Evolutionary conservation across 2,113 vertebrate genomes (phyloP).

Genomic region (Seriola aureovittata): DNA sequence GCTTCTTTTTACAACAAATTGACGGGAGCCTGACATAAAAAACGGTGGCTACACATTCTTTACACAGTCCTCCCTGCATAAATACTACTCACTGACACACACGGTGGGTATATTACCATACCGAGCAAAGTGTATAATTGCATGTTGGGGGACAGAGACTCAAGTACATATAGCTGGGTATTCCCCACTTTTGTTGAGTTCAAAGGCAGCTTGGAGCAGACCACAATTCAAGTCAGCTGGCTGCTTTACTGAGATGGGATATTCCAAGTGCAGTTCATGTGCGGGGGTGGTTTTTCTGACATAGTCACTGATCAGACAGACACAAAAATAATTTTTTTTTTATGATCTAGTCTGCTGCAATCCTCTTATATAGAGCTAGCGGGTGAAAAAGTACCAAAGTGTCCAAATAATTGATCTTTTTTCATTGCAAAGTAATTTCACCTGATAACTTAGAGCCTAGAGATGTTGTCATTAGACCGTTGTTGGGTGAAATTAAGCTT

Average conservation of each 20-base stretch:
- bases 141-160: slow-evolving; percentile 42
- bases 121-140: slow-evolving; percentile 62
- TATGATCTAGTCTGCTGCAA: neutral
- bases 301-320: neutral
- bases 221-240: slow-evolving; percentile 59
- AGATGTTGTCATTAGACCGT: neutral
- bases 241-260: slow-evolving; percentile 3
- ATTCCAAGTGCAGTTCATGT: slow-evolving; percentile 39
- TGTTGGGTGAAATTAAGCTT: neutral
- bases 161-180: slow-evolving; percentile 34
- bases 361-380: neutral
- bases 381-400: neutral
- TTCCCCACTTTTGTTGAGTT: slow-evolving; percentile 51
- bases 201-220: slow-evolving; percentile 42
- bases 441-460: neutral
- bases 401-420: neutral
- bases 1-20: slow-evolving; percentile 45
- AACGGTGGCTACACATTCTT: slow-evolving; percentile 54
- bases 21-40: slow-evolving; percentile 38
- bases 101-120: slow-evolving; percentile 35
- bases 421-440: neutral
- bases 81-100: slow-evolving; percentile 30
- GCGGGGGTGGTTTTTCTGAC: slow-evolving; percentile 22
- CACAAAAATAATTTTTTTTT: slow-evolving; percentile 28
- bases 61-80: slow-evolving; percentile 21